These are phyloP conservation scores for Empidonax alnorum DNA, from an alignment of 2,113 vertebrate genomes.

Conservation along the genomic window DNA sequence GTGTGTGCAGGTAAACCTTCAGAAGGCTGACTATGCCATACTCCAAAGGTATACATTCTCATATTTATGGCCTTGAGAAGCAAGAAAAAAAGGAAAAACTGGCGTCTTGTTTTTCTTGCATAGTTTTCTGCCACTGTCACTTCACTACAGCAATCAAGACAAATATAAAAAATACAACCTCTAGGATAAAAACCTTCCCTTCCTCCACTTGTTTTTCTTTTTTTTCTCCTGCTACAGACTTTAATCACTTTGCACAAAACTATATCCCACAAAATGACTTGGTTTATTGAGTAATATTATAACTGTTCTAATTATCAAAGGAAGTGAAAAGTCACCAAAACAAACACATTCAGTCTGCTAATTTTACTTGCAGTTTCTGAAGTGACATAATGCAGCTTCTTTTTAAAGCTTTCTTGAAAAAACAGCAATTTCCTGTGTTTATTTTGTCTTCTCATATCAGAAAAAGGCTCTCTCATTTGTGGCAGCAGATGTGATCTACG, in stretches of 20 bases:
- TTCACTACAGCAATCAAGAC: background rate
- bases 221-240: background rate
- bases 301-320: conserved; percentile 57
- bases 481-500: conserved; percentile 20
- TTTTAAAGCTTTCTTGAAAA: conserved; percentile 65
- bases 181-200: background rate
- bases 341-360: conserved; percentile 42
- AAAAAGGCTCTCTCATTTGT: conserved; percentile 45
- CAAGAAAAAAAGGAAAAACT: background rate
- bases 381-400: conserved; percentile 62
- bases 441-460: conserved; percentile 68
- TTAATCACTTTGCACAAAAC: background rate
- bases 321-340: conserved; percentile 56
- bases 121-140: background rate
- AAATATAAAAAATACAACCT: background rate
- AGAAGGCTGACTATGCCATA: background rate
- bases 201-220: background rate
- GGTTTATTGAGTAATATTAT: background rate
- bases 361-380: conserved; percentile 38
- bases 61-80: background rate
- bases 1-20: background rate
- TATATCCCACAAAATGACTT: background rate
- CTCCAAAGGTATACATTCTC: background rate
- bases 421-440: conserved; percentile 78
- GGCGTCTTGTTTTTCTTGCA: background rate